Base-by-base conservation (phyloP, 2,797 vertebrate genomes). In the Spinibarbus caldwelli region DNA sequence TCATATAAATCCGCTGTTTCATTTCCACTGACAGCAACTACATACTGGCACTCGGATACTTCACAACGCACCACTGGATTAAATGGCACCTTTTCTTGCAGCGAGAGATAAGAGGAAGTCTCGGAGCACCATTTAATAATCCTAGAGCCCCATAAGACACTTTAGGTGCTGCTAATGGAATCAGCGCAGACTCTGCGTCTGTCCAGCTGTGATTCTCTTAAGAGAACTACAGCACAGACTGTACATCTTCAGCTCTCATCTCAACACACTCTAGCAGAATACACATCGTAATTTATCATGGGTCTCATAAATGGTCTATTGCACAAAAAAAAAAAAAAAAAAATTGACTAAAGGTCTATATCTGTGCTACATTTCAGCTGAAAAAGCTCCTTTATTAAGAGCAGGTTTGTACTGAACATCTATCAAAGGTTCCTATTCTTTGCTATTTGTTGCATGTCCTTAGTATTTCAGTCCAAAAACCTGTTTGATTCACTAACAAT, bases 151-250 rank as follows among this genome's bases (percentile, higher is more conserved):
- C 80, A 68, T 70, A 76, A 70, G 59, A 73, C 80, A 57, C 62
- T 68, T 86, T 70, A 85, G 70, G 54, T 49, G 59, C 59, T 75
- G 80, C 80, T 88, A 86, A 86, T 86, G 76, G 54, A 78, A 80
- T 80, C 67, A 75, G 47, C 26, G 17, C 67, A 87, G 75, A 83
- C 80, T 38, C 36, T 47, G 36, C 17, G 31, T 73, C 29, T 62
- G 54, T 41, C 54, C n/a, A 4, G 11, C 41, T 52, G n/a, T n/a
- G 52, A 57, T 78, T 83, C 64, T 77, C 38, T 85, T 71, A 78
- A 57, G 82, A 78, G 52, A 82, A 10, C 72, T 71, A 43, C 71
- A 45, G 52, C 47, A 57, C 12, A 43, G 43, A 49, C 15, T 7
- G 45, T 31, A 67, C 2, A 15, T 78, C 54, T 62, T 62, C 26